Percentiles rank a stretch among this genome's conserved stretches.
Conservation (phyloP, 2,113 vertebrate species). For the Corythornis cristatus region DNA sequence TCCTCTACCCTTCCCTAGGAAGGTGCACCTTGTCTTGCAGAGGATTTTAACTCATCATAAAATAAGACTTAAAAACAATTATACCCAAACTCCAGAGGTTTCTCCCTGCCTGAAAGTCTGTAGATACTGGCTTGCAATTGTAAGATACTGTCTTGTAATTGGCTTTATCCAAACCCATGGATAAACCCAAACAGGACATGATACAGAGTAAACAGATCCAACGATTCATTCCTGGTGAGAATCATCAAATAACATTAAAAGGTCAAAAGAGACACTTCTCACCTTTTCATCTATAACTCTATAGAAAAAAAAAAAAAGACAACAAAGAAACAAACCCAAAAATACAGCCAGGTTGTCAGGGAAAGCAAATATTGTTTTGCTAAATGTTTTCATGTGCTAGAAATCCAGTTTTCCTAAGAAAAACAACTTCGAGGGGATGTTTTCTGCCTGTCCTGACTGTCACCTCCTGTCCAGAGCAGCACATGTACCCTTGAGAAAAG, state of each 20-base stretch:
- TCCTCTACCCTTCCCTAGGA: background rate
- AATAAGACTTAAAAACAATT: background rate
- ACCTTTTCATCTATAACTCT: background rate
- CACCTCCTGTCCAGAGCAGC: background rate
- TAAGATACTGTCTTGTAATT: background rate
- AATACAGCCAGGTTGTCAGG: background rate
- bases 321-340: background rate
- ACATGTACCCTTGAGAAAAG: accelerated
- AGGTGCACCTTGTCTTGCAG: background rate
- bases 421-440: background rate
- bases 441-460: background rate
- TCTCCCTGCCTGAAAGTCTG: background rate
- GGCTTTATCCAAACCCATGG: background rate
- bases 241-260: background rate
- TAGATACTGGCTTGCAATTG: background rate
- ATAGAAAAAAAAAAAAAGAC: background rate
- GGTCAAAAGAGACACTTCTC: background rate
- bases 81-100: background rate
- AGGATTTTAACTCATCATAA: background rate
- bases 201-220: background rate
- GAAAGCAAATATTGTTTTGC: background rate
- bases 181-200: background rate
- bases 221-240: background rate
- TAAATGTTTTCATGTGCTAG: background rate
- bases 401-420: background rate